Evolutionary conservation across 2,113 vertebrate species (phyloP).

Genomic region (Athene cunicularia): DNA sequence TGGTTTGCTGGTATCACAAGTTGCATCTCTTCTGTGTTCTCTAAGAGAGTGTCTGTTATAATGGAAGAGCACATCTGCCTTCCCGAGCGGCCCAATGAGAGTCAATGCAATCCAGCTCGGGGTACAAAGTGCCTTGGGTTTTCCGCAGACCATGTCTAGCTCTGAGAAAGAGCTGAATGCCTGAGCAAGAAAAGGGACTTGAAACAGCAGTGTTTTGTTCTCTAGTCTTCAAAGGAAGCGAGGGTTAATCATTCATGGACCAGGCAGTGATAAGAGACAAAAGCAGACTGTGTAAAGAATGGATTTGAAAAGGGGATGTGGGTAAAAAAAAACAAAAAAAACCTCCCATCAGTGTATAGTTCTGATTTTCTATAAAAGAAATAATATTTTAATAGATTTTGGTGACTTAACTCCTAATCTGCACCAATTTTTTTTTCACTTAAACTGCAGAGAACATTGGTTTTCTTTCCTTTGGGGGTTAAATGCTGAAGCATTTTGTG

Average conservation of each 20-base stretch:
- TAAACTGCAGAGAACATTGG: fast-evolving
- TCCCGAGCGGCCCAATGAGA: not conserved
- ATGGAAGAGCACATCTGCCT: not conserved
- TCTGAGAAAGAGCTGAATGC: not conserved
- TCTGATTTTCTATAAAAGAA: not conserved
- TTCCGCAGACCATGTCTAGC: fast-evolving
- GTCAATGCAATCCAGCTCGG: not conserved
- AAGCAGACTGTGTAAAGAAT: not conserved
- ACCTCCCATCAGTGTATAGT: not conserved
- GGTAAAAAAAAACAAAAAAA: not conserved
- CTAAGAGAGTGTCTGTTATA: fast-evolving
- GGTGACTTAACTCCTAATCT: not conserved
- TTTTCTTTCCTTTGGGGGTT: not conserved
- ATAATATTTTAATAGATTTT: not conserved
- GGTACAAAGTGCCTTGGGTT: not conserved
- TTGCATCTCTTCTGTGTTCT: not conserved
- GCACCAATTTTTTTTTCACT: not conserved
- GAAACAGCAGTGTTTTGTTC: not conserved
- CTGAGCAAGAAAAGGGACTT: not conserved
- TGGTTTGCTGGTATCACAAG: not conserved
- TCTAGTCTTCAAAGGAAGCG: not conserved
- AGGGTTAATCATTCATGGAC: not conserved
- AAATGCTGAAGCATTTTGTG: not conserved
- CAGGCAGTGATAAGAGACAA: not conserved
- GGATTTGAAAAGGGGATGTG: not conserved